Evolutionary conservation across 1,140 invertebrate genomes (phyloP).

Genomic region (Hermetia illucens): DNA sequence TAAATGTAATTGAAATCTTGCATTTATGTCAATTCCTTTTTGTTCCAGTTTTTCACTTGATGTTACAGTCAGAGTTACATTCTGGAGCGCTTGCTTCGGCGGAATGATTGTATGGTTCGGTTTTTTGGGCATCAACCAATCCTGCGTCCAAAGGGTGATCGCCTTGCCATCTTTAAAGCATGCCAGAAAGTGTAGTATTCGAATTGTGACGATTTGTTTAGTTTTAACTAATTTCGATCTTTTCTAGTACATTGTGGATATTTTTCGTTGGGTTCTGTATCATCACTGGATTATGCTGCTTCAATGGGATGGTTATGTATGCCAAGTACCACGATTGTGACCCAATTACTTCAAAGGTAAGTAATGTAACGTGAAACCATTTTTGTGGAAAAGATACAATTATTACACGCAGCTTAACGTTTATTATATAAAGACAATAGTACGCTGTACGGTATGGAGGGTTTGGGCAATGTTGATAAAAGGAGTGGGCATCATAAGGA

Average conservation of each 20-base stretch:
- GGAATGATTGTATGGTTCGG: slow-evolving; percentile 13
- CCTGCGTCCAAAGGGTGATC: slow-evolving; percentile 24
- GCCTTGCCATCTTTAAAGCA: slow-evolving; percentile 17
- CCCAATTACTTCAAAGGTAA: slow-evolving; percentile 45
- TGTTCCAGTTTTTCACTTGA: slow-evolving; percentile 18
- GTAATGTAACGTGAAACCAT: too few relatives aligned
- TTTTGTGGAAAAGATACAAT: too few relatives aligned
- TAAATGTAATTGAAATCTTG: not conserved
- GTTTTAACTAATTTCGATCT: slow-evolving; percentile 3
- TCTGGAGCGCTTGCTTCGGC: slow-evolving; percentile 16
- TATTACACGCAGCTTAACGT: too few relatives aligned
- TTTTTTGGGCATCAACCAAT: slow-evolving; percentile 23
- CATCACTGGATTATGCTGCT: slow-evolving; percentile 38
- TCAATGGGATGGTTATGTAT: slow-evolving; percentile 56
- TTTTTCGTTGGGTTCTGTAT: slow-evolving; percentile 33
- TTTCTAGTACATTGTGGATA: slow-evolving; percentile 31
- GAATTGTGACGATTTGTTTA: not conserved
- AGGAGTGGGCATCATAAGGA: too few relatives aligned
- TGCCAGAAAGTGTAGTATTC: slow-evolving; percentile 13
- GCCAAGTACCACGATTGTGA: slow-evolving; percentile 60
- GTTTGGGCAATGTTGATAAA: too few relatives aligned
- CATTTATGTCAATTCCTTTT: not conserved
- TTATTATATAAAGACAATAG: too few relatives aligned
- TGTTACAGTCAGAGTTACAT: slow-evolving; percentile 11
- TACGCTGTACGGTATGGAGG: too few relatives aligned